Evolutionary conservation across 2,113 vertebrate species (phyloP).

Genomic region (Cyphomyrus discorhynchus): DNA sequence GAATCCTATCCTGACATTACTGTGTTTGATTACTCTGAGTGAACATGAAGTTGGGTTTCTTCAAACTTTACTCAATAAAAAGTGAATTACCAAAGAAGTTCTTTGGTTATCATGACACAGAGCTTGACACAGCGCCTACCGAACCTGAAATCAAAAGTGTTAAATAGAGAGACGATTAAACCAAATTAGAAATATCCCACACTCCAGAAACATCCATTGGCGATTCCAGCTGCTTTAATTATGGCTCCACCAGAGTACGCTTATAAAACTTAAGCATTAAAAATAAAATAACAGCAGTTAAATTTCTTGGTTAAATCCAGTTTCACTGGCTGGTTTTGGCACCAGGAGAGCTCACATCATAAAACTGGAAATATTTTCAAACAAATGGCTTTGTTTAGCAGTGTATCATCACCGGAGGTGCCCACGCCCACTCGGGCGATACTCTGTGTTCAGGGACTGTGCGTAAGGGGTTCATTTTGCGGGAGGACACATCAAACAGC

Average conservation of each 20-base stretch:
- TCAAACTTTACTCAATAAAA: not conserved
- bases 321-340: not conserved
- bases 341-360: not conserved
- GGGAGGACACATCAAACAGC: conserved; percentile 21
- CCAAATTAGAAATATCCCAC: not conserved
- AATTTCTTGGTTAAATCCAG: conserved; percentile 6
- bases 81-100: not conserved
- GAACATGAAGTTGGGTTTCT: conserved; percentile 2
- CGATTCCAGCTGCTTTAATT: not conserved
- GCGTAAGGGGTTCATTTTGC: conserved; percentile 22
- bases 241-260: not conserved
- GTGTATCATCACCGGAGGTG: conserved; percentile 30
- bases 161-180: conserved; percentile 1
- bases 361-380: conserved; percentile 13
- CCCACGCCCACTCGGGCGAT: not conserved
- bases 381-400: conserved; percentile 4
- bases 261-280: not conserved
- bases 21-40: not conserved
- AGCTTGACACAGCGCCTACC: not conserved
- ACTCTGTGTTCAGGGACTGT: conserved; percentile 14
- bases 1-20: not conserved
- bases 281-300: not conserved
- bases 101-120: not conserved
- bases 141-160: not conserved
- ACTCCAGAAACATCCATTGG: not conserved